Percentiles rank a stretch among this genome's conserved stretches.
Evolutionary conservation across 2,797 vertebrate genomes (phyloP).

Genomic region (Psittacula echo): DNA sequence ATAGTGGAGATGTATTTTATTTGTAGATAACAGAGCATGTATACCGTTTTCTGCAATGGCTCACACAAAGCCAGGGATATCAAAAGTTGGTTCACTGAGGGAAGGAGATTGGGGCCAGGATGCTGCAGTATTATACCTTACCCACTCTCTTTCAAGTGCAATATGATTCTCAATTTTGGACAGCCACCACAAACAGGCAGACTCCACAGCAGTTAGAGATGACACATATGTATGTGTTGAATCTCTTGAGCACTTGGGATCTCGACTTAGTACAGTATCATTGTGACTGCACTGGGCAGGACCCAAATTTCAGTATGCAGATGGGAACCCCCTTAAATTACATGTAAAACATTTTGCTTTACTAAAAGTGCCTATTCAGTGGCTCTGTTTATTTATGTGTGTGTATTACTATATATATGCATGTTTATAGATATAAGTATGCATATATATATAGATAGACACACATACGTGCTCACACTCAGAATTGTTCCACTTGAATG

Average conservation of each 20-base stretch:
- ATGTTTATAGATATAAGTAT: not conserved
- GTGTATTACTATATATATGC: constrained; percentile 21
- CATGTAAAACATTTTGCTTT: not conserved
- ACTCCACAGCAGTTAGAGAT: not conserved
- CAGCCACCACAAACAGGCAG: not conserved
- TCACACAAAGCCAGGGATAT: not conserved
- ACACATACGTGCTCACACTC: not conserved
- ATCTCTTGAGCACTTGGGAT: not conserved
- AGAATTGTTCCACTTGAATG: constrained; percentile 12
- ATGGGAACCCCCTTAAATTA: constrained; percentile 9
- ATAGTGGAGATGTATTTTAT: not conserved
- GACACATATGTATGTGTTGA: not conserved
- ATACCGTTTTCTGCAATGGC: not conserved
- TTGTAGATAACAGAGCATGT: not conserved
- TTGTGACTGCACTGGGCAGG: not conserved
- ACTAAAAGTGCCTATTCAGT: constrained; percentile 5
- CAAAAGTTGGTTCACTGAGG: not conserved
- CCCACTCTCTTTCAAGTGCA: not conserved
- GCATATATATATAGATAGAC: constrained; percentile 22
- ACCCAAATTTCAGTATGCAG: not conserved
- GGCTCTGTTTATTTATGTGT: not conserved
- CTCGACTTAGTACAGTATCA: not conserved
- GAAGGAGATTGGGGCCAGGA: not conserved
- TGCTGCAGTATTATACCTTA: not conserved
- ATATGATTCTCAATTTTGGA: not conserved